Conservation (phyloP, 1,140 invertebrate genomes). For the Reticulitermes speratus region DNA sequence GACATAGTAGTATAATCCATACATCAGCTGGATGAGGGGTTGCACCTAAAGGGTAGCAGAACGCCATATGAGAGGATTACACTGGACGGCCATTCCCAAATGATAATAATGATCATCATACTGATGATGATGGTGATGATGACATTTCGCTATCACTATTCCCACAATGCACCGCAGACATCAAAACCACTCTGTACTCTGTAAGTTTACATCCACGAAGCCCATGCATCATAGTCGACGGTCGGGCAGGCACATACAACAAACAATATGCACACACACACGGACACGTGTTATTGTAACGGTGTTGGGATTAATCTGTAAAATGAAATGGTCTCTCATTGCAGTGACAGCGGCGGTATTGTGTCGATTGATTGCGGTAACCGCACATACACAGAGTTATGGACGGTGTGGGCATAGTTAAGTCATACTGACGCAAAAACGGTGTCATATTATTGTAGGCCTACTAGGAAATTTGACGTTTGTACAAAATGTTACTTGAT, state of each 20-base stretch:
- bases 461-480: not conserved
- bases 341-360: conserved; percentile 28
- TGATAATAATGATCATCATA: conserved; percentile 23
- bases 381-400: not conserved
- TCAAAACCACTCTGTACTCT: conserved; percentile 29
- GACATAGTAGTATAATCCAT: conserved; percentile 32
- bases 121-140: conserved; percentile 27
- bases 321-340: conserved; percentile 34
- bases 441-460: not conserved
- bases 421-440: conserved; percentile 11
- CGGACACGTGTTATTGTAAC: conserved; percentile 12
- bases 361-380: conserved; percentile 30
- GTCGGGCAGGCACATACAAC: not conserved
- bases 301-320: conserved; percentile 33
- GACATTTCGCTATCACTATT: conserved; percentile 34
- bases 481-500: conserved; percentile 9
- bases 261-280: conserved; percentile 16
- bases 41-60: conserved; percentile 4
- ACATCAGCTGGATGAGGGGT: conserved; percentile 1
- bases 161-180: conserved; percentile 32
- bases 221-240: not conserved
- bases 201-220: conserved; percentile 6
- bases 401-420: conserved; percentile 5
- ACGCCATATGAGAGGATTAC: not conserved
- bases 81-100: conserved; percentile 30